Conservation (phyloP, 2,888 invertebrate species). For the Acrobasis repandana region DNA sequence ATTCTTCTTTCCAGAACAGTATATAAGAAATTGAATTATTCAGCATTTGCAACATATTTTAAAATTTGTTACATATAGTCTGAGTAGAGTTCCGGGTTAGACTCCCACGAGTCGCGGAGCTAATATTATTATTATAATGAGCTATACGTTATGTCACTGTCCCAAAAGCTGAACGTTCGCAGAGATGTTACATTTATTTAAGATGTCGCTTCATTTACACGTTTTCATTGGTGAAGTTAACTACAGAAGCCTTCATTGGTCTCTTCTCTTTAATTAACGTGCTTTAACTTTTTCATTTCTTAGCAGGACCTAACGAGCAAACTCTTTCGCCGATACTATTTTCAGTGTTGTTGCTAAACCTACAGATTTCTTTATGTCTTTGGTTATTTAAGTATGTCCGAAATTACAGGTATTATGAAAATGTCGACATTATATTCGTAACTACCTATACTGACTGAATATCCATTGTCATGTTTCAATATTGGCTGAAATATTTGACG, state of each 20-base stretch:
- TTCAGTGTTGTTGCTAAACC: too few species aligned
- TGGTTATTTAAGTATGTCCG: not conserved
- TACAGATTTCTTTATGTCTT: too few species aligned
- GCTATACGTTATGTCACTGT: constrained; percentile 18
- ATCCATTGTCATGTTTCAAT: not conserved
- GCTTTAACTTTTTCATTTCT: too few species aligned
- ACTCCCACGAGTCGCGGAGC: constrained; percentile 13
- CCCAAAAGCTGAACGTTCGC: not conserved
- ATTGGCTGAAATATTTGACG: not conserved
- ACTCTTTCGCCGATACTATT: too few species aligned
- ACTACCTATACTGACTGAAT: too few species aligned
- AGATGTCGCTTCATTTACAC: too few species aligned
- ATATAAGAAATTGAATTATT: not conserved
- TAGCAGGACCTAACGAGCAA: too few species aligned
- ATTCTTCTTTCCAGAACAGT: too few species aligned
- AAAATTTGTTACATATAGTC: not conserved
- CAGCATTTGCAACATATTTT: not conserved
- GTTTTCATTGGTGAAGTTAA: too few species aligned
- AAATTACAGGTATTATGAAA: not conserved
- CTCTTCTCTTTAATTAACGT: too few species aligned
- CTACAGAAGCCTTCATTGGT: too few species aligned
- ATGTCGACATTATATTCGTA: not conserved
- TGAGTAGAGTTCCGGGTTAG: constrained; percentile 14
- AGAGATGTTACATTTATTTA: too few species aligned
- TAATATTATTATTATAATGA: constrained; percentile 10